These are phyloP conservation scores for Agrotis exclamationis DNA, from an alignment of 2,888 invertebrate genomes.

Conservation along the genomic window DNA sequence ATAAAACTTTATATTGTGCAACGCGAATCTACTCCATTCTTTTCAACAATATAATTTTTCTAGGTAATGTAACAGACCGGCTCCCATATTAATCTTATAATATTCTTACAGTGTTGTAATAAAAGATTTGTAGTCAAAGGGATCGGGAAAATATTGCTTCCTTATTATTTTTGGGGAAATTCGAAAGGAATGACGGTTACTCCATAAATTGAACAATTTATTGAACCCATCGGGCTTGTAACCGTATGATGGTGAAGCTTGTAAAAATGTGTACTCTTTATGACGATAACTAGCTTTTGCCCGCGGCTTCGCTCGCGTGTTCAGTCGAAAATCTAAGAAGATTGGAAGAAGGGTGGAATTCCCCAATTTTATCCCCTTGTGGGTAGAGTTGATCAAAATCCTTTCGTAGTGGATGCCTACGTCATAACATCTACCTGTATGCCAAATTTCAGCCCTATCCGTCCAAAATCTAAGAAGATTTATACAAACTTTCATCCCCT, in stretches of 20 bases:
- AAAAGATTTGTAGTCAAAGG: slow-evolving; percentile 53
- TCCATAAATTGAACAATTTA: slow-evolving; percentile 19
- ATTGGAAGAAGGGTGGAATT: too few relatives aligned
- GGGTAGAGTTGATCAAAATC: too few relatives aligned
- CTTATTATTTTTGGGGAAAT: slow-evolving; percentile 29
- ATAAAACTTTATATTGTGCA: background rate
- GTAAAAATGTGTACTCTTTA: slow-evolving; percentile 3
- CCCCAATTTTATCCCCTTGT: too few relatives aligned
- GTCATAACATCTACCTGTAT: too few relatives aligned
- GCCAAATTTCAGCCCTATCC: too few relatives aligned
- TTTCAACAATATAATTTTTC: slow-evolving; percentile 14
- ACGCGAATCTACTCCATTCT: background rate
- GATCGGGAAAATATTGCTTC: slow-evolving; percentile 40
- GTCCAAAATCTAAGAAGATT: too few relatives aligned
- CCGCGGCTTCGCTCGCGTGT: too few relatives aligned
- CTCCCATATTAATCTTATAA: slow-evolving; percentile 48
- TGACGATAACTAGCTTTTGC: too few relatives aligned
- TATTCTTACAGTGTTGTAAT: slow-evolving; percentile 47
- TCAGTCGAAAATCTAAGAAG: too few relatives aligned
- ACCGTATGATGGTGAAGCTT: background rate
- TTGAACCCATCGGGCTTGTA: slow-evolving; percentile 13
- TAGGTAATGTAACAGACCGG: slow-evolving; percentile 8
- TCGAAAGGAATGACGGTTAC: slow-evolving; percentile 14
- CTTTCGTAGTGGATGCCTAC: too few relatives aligned
- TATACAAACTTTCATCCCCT: too few relatives aligned